Base-by-base conservation (phyloP, 1,140 invertebrate species). In the Drosophila malerkotliana region DNA sequence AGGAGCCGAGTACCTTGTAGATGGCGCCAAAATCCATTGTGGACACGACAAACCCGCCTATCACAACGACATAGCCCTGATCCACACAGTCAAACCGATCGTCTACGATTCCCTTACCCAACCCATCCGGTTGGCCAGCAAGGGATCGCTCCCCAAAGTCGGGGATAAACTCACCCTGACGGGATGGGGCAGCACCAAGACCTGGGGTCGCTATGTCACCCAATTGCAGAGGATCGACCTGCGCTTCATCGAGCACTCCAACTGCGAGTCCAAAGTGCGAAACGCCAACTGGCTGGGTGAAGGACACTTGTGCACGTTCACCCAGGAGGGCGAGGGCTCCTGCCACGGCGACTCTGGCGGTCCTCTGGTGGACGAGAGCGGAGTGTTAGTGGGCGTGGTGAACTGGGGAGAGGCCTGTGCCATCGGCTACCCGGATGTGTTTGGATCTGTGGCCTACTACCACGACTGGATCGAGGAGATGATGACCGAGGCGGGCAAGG, bases 221-320 rank as follows among this genome's bases (percentile, higher is more conserved):
- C 64, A 81, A 14, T 47, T 92, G 58, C 91, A 92, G 55, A 79
- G 67, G 49, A 82, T 92, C 32, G 69, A 85, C 0, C 64, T 92
- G 30, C 58, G 55, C 4, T 82, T 62, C 21, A 51, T 92, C 24
- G 55, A 51, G 2, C 77, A 73, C 37, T 28, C 41, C 2, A 74
- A 26, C 12, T 92, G 92, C 37, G 53, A 45, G 41, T 12, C 34
- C 4, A 52, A 51, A 7, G 75, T 91, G 5, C 49, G 52, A 1
- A 91, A 89, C 12, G 12, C 55, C 24, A 68, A 8, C 21, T 89
- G 87, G 75, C 9, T 91, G 49, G 63, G 82, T 14, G 64, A 64
- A 0, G 90, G 88, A 5, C 93, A 95, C 64, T 92, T 95, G 47
- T 95, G 94, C 64, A 94, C 94, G 0, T 91, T 93, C 8, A 95